A percentile compares a stretch with the other conserved stretches of the same genome.
phyloP scores from a whole-genome alignment of 2,113 vertebrate species.

The Elephas maximus region DNA sequence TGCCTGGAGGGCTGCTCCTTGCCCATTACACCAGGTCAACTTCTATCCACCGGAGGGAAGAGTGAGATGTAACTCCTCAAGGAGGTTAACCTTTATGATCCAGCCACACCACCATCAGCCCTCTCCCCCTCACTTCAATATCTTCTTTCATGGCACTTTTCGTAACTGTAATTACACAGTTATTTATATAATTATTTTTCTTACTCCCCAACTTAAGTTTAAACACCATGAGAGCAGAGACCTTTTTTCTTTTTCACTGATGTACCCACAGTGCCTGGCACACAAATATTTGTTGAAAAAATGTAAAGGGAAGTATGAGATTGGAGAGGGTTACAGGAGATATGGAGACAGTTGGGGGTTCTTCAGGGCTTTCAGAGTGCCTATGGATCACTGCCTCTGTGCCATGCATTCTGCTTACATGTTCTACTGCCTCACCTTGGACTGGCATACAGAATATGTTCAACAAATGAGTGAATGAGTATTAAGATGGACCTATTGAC shows the following conservation, averaged over 20 bases:
- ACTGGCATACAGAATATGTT: background rate
- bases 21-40: background rate
- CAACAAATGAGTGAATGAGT: background rate
- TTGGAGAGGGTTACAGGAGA: background rate
- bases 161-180: background rate
- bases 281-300: background rate
- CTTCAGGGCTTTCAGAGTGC: background rate
- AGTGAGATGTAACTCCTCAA: background rate
- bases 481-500: background rate
- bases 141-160: background rate
- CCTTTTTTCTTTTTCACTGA: background rate
- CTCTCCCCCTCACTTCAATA: background rate
- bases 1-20: background rate
- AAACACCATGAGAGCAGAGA: conserved; percentile 7
- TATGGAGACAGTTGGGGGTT: background rate
- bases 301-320: background rate
- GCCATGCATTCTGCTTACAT: background rate
- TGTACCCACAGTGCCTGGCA: background rate
- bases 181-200: conserved; percentile 47
- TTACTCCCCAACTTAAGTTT: background rate
- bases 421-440: background rate
- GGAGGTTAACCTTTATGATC: background rate
- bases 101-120: background rate
- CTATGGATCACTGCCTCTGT: background rate
- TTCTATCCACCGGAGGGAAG: background rate